phyloP scores from a whole-genome alignment of 2,797 vertebrate species.

The Cossypha heuglini region DNA sequence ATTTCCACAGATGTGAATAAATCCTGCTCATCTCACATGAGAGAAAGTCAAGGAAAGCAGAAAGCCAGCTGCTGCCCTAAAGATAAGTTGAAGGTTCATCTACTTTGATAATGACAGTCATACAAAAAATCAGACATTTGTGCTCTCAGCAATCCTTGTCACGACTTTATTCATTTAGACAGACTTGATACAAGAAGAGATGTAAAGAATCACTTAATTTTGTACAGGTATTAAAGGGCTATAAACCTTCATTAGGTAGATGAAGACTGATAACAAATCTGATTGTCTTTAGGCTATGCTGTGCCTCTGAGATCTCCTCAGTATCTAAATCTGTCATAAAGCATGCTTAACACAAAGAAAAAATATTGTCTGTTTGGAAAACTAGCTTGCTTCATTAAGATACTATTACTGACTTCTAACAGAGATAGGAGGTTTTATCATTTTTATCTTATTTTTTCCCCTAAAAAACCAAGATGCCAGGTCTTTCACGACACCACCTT shows the following conservation, averaged over 20 bases:
- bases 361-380: conserved; percentile 30
- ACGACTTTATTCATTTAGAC: conserved; percentile 23
- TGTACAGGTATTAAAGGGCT: conserved; percentile 32
- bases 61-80: conserved; percentile 35
- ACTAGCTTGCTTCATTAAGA: conserved; percentile 48
- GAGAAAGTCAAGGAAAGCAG: neutral
- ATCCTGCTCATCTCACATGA: neutral
- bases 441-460: conserved; percentile 26
- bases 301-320: conserved; percentile 35
- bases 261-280: conserved; percentile 12
- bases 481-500: neutral
- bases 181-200: conserved; percentile 18
- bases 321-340: conserved; percentile 55
- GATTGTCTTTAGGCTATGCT: conserved; percentile 46
- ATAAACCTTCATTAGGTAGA: conserved; percentile 7
- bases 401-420: neutral
- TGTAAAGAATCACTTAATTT: conserved; percentile 48
- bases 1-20: conserved; percentile 48
- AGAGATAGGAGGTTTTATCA: conserved; percentile 1
- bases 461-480: neutral
- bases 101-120: conserved; percentile 30
- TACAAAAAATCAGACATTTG: conserved; percentile 12
- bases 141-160: conserved; percentile 35
- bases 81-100: conserved; percentile 33
- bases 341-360: conserved; percentile 23